phyloP scores from a whole-genome alignment of 2,888 invertebrate genomes.

The Callinectes sapidus region DNA sequence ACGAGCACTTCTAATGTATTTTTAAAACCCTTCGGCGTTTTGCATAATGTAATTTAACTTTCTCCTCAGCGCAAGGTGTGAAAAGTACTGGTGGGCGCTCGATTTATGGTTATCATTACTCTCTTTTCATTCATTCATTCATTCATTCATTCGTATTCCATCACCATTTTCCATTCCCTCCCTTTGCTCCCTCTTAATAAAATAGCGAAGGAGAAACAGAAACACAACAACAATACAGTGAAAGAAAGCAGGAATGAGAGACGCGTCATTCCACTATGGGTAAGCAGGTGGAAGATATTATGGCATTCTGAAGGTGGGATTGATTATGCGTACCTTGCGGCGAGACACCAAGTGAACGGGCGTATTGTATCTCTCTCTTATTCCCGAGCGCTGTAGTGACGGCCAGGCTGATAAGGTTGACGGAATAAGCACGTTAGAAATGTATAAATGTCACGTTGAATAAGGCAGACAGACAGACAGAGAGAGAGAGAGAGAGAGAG shows the following conservation, averaged over 20 bases:
- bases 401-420: neutral
- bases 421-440: neutral
- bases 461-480: neutral
- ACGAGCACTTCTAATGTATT: neutral
- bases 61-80: neutral
- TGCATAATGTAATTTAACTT: constrained; percentile 2
- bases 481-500: constrained; percentile 29
- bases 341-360: too few species aligned
- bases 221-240: neutral
- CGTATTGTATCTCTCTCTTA: too few species aligned
- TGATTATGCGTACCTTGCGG: too few species aligned
- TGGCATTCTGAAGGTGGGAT: too few species aligned
- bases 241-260: too few species aligned
- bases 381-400: too few species aligned
- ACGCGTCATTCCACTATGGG: too few species aligned
- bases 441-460: neutral
- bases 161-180: neutral
- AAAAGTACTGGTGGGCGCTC: neutral
- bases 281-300: too few species aligned
- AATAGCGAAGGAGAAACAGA: neutral
- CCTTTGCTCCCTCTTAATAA: neutral
- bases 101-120: neutral
- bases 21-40: neutral
- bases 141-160: neutral
- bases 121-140: neutral